These are phyloP conservation scores for Caenorhabditis zanzibari DNA, from an alignment of 2,888 invertebrate species.

Conservation along the genomic window DNA sequence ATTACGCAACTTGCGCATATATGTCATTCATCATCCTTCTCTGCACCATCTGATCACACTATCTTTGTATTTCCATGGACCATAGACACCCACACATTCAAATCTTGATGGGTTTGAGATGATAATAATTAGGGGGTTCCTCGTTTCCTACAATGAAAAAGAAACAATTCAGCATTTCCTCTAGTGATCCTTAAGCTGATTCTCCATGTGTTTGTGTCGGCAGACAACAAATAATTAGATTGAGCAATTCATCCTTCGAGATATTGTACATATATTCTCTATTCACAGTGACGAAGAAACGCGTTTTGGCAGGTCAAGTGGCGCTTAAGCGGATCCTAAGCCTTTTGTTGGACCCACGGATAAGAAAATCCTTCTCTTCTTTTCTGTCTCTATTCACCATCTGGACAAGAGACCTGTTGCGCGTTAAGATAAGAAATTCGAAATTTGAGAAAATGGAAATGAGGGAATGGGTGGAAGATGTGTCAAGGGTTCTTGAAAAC, in stretches of 20 bases:
- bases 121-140: constrained; percentile 31
- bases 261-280: constrained; percentile 4
- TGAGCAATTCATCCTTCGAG: constrained; percentile 24
- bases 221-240: constrained; percentile 37
- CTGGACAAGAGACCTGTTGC: constrained; percentile 31
- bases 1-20: constrained; percentile 43
- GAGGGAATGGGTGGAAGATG: neutral
- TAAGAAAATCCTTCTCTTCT: constrained; percentile 6
- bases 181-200: constrained; percentile 29
- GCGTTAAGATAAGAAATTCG: neutral
- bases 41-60: constrained; percentile 30
- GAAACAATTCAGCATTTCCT: constrained; percentile 21
- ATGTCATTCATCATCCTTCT: constrained; percentile 34
- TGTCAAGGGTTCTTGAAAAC: too few species aligned
- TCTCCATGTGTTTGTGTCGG: constrained; percentile 14
- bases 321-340: constrained; percentile 46
- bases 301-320: constrained; percentile 47
- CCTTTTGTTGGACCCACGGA: constrained; percentile 27
- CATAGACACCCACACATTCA: constrained; percentile 1
- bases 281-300: constrained; percentile 9
- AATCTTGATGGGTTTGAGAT: constrained; percentile 1
- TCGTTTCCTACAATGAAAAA: neutral
- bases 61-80: neutral
- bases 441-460: neutral
- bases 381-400: neutral